Base-by-base conservation (phyloP, 2,888 invertebrate genomes). In the Gandaritis pyraliata region DNA sequence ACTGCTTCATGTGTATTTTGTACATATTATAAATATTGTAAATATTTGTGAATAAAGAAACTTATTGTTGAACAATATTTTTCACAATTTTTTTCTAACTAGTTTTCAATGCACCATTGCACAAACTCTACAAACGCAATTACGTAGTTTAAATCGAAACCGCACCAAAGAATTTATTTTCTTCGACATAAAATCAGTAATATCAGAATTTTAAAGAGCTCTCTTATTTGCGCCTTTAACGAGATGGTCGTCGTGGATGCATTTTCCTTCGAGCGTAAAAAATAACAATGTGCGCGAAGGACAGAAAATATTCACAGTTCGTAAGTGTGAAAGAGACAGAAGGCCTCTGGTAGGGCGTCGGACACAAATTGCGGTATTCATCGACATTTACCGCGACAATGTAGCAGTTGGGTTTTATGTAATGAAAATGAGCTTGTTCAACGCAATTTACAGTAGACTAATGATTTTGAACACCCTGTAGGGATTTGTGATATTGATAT, bases 391-490 rank as follows among this genome's bases (percentile, higher is more conserved):
- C 60, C 66, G 66, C 67, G 68, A 70, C 61, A 65, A 63, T 66
- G 64, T 53, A 58, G 62, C 66, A 70, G 65, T 77, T 76, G 47
- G 63, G 66, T 80, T 82, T 82, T 76, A 81, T 79, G 74, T 72
- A 73, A 78, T 78, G 80, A 79, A 78, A 81, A 80, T 77, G 74
- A 76, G 73, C 71, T 72, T 76, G 75, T 73, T 59, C 58, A 60
- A 61, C 45, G 68, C 68, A 65, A 72, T 75, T 72, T 73, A 73
- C 67, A 63, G 70, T 56, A 33, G 56, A 61, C 56, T 71, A 57
- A 72, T 71, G 66, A 62, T 70, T 73, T 70, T 50, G 15, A 66
- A 66, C 51, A 65, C 38, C 58, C 62, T 71, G 69, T 66, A 69
- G 57, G 51, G 36, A 48, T 56, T 53, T 45, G 56, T 23, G 57